Conservation (phyloP, 2,797 vertebrate genomes). For the Sylvia borin region DNA sequence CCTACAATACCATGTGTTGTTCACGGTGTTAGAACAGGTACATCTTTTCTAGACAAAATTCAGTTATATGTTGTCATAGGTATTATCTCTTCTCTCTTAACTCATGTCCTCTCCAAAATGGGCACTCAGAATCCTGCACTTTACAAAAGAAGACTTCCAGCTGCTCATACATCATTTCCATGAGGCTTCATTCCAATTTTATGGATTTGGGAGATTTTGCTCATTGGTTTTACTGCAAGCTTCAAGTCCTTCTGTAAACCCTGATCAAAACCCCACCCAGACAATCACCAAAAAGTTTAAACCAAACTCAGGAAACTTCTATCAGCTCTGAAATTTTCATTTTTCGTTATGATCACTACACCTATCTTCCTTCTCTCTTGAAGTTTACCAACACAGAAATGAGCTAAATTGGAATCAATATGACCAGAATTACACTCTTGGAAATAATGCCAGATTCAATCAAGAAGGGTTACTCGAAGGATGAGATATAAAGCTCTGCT, state of each 20-base stretch:
- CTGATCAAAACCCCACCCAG: accelerated
- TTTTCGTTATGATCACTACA: background rate
- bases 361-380: background rate
- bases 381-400: background rate
- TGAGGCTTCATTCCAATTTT: background rate
- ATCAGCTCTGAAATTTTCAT: background rate
- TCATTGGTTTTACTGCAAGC: accelerated
- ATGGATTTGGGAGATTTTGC: background rate
- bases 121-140: accelerated
- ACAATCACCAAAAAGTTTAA: background rate
- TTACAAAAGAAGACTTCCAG: background rate
- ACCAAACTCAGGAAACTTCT: background rate
- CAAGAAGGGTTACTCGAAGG: background rate
- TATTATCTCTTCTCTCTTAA: background rate
- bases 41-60: background rate
- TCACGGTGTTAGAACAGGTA: background rate
- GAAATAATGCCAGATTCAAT: slow-evolving; percentile 32
- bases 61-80: background rate
- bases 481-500: background rate
- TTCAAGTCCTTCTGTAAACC: background rate
- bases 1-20: background rate
- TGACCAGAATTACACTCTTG: background rate
- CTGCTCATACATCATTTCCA: accelerated
- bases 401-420: slow-evolving; percentile 4
- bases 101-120: background rate